A percentile compares a stretch with the other conserved stretches of the same genome.
These are phyloP conservation scores for Ennomos fuscantarius DNA, from an alignment of 2,888 invertebrate species.

Conservation along the genomic window DNA sequence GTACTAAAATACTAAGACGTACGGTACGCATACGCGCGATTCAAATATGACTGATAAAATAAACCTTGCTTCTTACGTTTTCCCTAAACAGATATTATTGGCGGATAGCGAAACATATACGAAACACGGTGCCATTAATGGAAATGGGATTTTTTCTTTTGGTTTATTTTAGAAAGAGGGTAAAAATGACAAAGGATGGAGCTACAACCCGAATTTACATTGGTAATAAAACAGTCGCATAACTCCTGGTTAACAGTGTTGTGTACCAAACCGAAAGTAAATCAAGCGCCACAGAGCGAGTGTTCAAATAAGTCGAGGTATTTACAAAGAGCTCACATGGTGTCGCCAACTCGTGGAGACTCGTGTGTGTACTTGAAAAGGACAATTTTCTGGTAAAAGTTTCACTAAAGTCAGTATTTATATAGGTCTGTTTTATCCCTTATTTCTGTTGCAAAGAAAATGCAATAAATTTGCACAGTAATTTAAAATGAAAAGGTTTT, in stretches of 20 bases:
- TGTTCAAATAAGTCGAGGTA: slow-evolving; percentile 61
- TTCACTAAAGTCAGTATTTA: slow-evolving; percentile 54
- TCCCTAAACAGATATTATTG: slow-evolving; percentile 32
- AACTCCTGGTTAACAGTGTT: slow-evolving; percentile 45
- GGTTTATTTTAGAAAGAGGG: slow-evolving; percentile 28
- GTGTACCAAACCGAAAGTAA: slow-evolving; percentile 56
- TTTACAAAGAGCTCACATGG: slow-evolving; percentile 63
- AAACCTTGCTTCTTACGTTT: slow-evolving; percentile 24
- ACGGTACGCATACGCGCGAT: slow-evolving; percentile 11
- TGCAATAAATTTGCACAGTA: not conserved
- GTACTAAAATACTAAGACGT: slow-evolving; percentile 13
- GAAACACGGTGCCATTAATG: slow-evolving; percentile 31
- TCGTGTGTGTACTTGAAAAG: slow-evolving; percentile 63
- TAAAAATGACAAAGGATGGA: slow-evolving; percentile 35
- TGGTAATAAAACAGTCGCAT: slow-evolving; percentile 47
- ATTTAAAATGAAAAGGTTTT: no score
- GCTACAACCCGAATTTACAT: slow-evolving; percentile 44
- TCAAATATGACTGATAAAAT: slow-evolving; percentile 23
- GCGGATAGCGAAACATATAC: slow-evolving; percentile 24
- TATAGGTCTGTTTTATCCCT: slow-evolving; percentile 28
- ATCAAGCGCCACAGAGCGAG: slow-evolving; percentile 50
- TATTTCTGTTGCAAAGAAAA: slow-evolving; percentile 18
- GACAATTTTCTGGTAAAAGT: slow-evolving; percentile 65
- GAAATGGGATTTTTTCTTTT: slow-evolving; percentile 26
- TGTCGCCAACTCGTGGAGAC: slow-evolving; percentile 60